Evolutionary conservation across 2,888 invertebrate genomes (phyloP).

Genomic region (Auanema freiburgensis): DNA sequence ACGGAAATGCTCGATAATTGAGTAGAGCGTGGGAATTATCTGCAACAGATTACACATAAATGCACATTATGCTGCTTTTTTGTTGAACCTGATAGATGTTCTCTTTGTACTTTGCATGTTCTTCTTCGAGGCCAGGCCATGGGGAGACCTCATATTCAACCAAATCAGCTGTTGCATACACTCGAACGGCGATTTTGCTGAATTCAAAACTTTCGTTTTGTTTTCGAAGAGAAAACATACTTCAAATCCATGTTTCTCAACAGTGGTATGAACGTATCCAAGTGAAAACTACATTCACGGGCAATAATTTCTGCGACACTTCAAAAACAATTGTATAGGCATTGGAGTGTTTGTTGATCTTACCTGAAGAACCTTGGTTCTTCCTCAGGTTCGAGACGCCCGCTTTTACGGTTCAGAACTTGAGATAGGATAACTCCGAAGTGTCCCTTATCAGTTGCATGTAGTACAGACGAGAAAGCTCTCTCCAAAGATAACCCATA

Average conservation of each 20-base stretch:
- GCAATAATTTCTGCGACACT: constrained; percentile 50
- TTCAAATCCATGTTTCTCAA: constrained; percentile 38
- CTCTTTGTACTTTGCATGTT: constrained; percentile 43
- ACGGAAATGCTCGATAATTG: constrained; percentile 42
- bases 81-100: constrained; percentile 49
- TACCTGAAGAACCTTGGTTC: constrained; percentile 48
- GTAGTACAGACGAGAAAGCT: constrained; percentile 31
- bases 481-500: constrained; percentile 42
- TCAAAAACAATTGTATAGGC: constrained; percentile 9
- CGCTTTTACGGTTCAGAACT: constrained; percentile 41
- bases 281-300: constrained; percentile 37
- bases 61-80: background rate
- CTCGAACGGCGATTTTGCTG: constrained; percentile 39
- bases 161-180: constrained; percentile 35
- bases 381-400: constrained; percentile 37
- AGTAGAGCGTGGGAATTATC: constrained; percentile 54
- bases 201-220: constrained; percentile 7
- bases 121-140: constrained; percentile 54
- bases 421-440: constrained; percentile 44
- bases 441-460: constrained; percentile 18
- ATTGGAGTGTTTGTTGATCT: background rate
- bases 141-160: constrained; percentile 46
- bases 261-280: constrained; percentile 44
- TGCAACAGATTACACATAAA: constrained; percentile 19
- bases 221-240: constrained; percentile 20